Conservation (phyloP, 2,797 vertebrate species). For the Synaphobranchus kaupii region DNA sequence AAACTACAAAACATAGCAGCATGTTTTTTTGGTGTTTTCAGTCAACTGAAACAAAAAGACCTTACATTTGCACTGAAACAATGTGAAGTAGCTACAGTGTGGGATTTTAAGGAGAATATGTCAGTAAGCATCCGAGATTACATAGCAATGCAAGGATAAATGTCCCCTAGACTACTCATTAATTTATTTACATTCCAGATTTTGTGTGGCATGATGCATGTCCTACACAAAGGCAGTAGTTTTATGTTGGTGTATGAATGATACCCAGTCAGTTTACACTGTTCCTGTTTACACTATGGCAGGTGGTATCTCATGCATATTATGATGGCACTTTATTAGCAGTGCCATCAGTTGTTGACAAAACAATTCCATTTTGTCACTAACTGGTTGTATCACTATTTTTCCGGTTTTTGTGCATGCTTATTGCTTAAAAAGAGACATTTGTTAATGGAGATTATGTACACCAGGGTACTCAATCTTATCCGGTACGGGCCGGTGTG, state of each 20-base stretch:
- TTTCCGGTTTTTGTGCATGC: not conserved
- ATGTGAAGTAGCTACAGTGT: not conserved
- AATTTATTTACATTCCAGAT: not conserved
- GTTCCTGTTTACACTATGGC: not conserved
- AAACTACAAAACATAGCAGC: not conserved
- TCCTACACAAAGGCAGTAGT: not conserved
- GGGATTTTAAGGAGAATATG: not conserved
- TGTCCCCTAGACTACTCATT: not conserved
- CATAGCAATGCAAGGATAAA: not conserved
- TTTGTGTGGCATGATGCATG: not conserved
- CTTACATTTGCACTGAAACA: not conserved
- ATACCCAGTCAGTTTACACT: not conserved
- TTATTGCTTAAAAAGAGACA: not conserved
- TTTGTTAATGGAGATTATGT: not conserved
- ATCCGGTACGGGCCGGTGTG: no score
- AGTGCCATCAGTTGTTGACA: slow-evolving; percentile 29
- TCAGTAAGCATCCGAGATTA: not conserved
- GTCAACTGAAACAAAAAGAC: not conserved
- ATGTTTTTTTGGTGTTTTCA: not conserved
- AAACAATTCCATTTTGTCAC: slow-evolving; percentile 31
- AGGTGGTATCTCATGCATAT: not conserved
- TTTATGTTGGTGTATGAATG: not conserved
- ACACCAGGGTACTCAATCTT: no score
- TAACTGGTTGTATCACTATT: slow-evolving; percentile 18
- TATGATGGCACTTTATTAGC: slow-evolving; percentile 19